Evolutionary conservation across 2,113 vertebrate genomes (phyloP).

Genomic region (Pristiophorus japonicus): DNA sequence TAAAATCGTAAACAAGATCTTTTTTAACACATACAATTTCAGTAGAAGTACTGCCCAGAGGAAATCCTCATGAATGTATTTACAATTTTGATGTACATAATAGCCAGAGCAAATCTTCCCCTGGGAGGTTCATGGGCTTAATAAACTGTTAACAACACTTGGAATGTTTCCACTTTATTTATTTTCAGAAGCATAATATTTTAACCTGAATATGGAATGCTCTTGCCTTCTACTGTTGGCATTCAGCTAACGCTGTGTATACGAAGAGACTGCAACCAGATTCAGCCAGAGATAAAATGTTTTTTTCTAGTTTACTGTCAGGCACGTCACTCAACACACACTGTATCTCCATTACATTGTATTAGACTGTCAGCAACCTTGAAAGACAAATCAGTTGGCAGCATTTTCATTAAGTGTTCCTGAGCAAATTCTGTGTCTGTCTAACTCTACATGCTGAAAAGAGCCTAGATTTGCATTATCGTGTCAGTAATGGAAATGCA

Average conservation of each 20-base stretch:
- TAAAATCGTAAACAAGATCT: not conserved
- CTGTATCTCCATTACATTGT: not conserved
- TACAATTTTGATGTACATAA: not conserved
- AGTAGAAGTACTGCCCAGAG: not conserved
- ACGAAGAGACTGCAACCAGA: not conserved
- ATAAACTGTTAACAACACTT: not conserved
- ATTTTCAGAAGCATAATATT: not conserved
- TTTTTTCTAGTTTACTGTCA: not conserved
- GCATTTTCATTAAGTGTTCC: not conserved
- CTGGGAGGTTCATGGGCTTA: too few relatives aligned
- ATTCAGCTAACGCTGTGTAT: not conserved
- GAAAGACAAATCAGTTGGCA: not conserved
- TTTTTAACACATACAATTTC: not conserved
- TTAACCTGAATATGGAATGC: not conserved
- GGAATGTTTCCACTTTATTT: not conserved
- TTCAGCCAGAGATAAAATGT: not conserved
- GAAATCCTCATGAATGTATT: not conserved
- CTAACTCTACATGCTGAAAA: not conserved
- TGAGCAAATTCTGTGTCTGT: not conserved
- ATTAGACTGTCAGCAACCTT: not conserved
- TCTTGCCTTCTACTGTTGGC: not conserved
- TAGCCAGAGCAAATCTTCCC: not conserved
- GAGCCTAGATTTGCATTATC: not conserved
- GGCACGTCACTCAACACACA: not conserved
- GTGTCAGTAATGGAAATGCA: not conserved